phyloP scores from a whole-genome alignment of 2,113 vertebrate genomes.

The Notarius quadriscutis region DNA sequence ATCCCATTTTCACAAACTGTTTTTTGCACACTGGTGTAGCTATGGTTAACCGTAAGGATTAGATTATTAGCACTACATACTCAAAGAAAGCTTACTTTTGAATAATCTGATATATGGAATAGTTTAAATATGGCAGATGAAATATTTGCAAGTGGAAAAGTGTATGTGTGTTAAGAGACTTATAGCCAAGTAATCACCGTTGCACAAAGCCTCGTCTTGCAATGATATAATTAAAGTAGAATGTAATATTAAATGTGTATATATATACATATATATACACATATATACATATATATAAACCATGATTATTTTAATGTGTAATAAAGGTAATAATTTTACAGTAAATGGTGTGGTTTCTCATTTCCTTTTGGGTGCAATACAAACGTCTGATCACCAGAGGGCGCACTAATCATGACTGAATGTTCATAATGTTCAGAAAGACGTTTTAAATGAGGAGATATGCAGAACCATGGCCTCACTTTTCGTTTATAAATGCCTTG shows the following conservation, averaged over 20 bases:
- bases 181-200: constrained; percentile 26
- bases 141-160: background rate
- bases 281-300: too few species aligned
- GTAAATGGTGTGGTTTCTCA: background rate
- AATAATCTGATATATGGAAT: background rate
- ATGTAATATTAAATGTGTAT: background rate
- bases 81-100: background rate
- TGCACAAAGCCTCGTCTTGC: constrained; percentile 2
- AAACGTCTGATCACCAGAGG: constrained; percentile 29
- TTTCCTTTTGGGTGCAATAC: background rate
- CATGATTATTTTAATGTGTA: constrained; percentile 6
- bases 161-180: background rate
- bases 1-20: background rate
- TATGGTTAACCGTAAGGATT: background rate
- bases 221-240: background rate
- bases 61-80: constrained; percentile 4
- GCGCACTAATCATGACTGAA: background rate
- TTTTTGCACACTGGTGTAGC: background rate
- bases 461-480: too few species aligned
- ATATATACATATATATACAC: background rate
- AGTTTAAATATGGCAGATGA: background rate
- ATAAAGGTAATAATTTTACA: background rate
- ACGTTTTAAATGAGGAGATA: too few species aligned
- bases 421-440: background rate
- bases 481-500: too few species aligned